Conservation (phyloP, 2,113 vertebrate genomes). For the Gymnogyps californianus region DNA sequence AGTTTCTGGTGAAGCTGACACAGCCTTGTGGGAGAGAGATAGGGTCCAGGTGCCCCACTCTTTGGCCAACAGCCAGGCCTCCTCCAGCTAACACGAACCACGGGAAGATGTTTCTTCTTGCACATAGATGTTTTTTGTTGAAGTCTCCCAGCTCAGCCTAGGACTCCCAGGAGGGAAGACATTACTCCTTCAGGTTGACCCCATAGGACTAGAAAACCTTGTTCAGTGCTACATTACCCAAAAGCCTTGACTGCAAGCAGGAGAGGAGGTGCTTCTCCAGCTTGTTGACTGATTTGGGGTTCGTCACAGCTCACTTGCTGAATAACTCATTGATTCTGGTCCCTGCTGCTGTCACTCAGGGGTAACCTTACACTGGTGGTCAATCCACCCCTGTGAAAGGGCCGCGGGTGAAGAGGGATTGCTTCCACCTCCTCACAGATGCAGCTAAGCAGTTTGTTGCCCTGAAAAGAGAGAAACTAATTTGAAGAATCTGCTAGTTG, state of each 20-base stretch:
- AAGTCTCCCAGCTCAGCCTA: background rate
- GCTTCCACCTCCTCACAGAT: background rate
- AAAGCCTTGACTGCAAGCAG: background rate
- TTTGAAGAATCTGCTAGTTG: background rate
- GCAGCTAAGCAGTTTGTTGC: background rate
- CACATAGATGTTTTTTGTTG: fast-evolving
- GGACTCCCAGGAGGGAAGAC: background rate
- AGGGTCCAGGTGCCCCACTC: background rate
- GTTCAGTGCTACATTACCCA: background rate
- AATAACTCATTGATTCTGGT: background rate
- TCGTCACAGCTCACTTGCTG: background rate
- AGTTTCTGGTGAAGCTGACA: background rate
- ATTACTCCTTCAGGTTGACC: background rate
- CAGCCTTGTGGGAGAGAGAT: background rate
- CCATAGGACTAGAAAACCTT: background rate
- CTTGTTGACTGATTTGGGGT: background rate
- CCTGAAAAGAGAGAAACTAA: background rate
- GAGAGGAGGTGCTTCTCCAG: background rate
- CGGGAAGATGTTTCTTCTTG: background rate
- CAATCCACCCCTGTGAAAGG: background rate
- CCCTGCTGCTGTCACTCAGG: background rate
- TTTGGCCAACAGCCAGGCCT: background rate
- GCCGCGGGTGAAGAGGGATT: background rate
- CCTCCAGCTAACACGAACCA: background rate
- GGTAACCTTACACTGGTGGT: background rate